A percentile compares a stretch with the other conserved stretches of the same genome.
Evolutionary conservation across 1,140 invertebrate species (phyloP).

Genomic region (Oncopodura yosiiana): DNA sequence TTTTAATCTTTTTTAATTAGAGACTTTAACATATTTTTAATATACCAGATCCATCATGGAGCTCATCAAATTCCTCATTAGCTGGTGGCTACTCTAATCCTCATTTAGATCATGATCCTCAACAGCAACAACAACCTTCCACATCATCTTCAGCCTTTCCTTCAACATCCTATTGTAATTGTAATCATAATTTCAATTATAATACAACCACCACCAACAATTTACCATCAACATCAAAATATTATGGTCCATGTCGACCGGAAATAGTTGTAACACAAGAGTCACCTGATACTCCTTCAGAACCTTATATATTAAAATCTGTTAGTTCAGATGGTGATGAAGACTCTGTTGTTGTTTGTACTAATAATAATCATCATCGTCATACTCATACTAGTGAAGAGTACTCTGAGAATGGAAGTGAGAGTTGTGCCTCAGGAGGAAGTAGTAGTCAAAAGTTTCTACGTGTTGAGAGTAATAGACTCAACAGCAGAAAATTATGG

Average conservation of each 20-base stretch:
- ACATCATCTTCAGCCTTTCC: neutral
- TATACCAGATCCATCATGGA: conserved; percentile 34
- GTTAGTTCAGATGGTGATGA: conserved; percentile 22
- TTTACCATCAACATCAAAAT: neutral
- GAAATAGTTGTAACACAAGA: conserved; percentile 30
- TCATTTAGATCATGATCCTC: neutral
- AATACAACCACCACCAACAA: neutral
- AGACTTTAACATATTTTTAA: neutral
- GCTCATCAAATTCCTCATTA: conserved; percentile 23
- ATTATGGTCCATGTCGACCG: conserved; percentile 16
- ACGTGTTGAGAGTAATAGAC: conserved; percentile 30
- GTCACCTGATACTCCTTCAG: conserved; percentile 10
- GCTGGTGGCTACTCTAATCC: conserved; percentile 20
- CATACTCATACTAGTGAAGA: too few species aligned
- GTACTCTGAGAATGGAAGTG: conserved; percentile 13
- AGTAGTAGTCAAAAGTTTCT: conserved; percentile 15
- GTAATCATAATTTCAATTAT: too few species aligned
- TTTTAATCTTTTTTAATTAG: neutral
- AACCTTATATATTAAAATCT: conserved; percentile 6
- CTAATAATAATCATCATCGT: conserved; percentile 1
- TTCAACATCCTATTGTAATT: neutral
- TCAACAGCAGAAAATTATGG: conserved; percentile 29
- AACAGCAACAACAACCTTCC: neutral
- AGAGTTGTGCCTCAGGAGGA: neutral
- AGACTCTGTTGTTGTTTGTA: conserved; percentile 10